Evolutionary conservation across 2,888 invertebrate genomes (phyloP), one percentile per base, ranked within the genome.

Genomic region (Diadegma fenestrale): DNA sequence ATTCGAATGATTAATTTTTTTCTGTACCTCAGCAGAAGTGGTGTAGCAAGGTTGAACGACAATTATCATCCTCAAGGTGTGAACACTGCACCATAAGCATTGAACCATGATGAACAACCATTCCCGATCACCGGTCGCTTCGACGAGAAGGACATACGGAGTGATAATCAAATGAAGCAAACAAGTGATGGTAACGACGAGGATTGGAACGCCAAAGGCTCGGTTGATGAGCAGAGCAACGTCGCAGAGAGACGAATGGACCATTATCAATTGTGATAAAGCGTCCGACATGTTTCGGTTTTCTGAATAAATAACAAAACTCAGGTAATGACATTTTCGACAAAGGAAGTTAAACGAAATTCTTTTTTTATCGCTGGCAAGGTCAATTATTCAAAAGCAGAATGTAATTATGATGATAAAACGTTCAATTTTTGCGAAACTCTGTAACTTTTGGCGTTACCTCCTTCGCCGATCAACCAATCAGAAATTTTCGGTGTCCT

Each of bases 101-200:
- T 96, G 95, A 12, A 95, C 94, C 22, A 94, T 91, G 37, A 96
- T 91, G 89, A 95, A 95, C 94, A 86, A 94, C 91, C 76, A 95
- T 89, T 90, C 95, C 91, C 5, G 95, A 94, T 84, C 95, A 90
- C 87, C 94, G 94, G 95, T 94, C 8, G 95, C 94, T 87, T 95
- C 95, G 94, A 95, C 94, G 85, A 96, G 95, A 26, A 96, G 90
- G 91, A 95, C 95, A 91, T 96, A 96, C 0, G 96, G 95, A 0
- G 96, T 96, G 26, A 96, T 95, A 22, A 96, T 95, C 3, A 96
- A 93, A 86, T 96, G 96, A 82, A 96, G 93, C 51, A 96, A 90
- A 45, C 95, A 95, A 0, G 95, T 95, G 63, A 95, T 94, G 51
- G 95, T 94, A 19, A 95, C 94, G 5, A 95, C 94, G 7, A 96